A percentile compares a stretch with the other conserved stretches of the same genome.
These are phyloP conservation scores for Trematocara zebra DNA, from an alignment of 2,113 vertebrate genomes.

Conservation along the genomic window DNA sequence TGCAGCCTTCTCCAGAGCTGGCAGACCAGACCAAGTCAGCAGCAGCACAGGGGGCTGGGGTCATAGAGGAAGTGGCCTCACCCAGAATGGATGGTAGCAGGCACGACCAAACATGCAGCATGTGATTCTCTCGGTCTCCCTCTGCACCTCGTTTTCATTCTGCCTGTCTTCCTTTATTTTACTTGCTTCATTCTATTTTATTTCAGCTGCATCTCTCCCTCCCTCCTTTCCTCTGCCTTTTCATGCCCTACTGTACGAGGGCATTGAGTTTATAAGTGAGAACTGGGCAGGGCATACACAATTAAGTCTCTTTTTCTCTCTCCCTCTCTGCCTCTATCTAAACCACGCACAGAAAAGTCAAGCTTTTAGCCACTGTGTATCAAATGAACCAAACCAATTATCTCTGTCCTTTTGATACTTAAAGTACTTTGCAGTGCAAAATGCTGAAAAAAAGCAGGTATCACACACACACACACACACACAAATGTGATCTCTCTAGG, in stretches of 20 bases:
- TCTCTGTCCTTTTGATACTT: conserved; percentile 37
- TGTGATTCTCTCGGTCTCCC: conserved; percentile 17
- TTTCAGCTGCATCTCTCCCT: conserved; percentile 19
- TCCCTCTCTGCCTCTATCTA: not conserved
- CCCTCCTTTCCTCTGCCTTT: conserved; percentile 18
- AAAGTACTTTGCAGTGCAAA: conserved; percentile 21
- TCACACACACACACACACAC: not conserved
- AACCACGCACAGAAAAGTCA: conserved; percentile 7
- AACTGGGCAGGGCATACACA: conserved; percentile 54
- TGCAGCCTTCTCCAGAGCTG: not conserved
- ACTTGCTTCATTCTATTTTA: conserved; percentile 13
- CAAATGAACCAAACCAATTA: conserved; percentile 36
- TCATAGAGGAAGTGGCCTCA: conserved; percentile 65
- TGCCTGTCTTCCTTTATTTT: conserved; percentile 35
- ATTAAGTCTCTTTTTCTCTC: conserved; percentile 10
- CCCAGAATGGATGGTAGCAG: conserved; percentile 60
- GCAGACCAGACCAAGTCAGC: conserved; percentile 30
- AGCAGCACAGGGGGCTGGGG: conserved; percentile 41
- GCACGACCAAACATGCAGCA: conserved; percentile 58
- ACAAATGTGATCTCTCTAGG: conserved; percentile 4
- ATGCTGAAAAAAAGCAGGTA: conserved; percentile 19
- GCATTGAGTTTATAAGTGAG: conserved; percentile 57
- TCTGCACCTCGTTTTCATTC: not conserved
- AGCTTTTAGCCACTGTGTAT: conserved; percentile 12
- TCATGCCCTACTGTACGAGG: conserved; percentile 47